These are phyloP conservation scores for Paraescarpia echinospica DNA, from an alignment of 1,140 invertebrate genomes.

Conservation along the genomic window DNA sequence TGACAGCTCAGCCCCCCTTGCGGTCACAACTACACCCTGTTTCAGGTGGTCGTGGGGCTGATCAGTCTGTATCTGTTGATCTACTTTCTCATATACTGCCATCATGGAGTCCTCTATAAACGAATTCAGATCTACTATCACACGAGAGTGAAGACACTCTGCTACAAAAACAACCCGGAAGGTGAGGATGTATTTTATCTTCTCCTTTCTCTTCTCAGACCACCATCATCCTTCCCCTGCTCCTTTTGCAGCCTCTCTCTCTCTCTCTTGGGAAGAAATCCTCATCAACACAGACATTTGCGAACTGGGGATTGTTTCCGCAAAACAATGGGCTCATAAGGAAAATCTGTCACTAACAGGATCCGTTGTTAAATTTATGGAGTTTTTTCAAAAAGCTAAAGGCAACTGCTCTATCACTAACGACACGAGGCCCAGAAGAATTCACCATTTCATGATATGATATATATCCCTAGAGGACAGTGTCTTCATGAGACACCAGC, in stretches of 20 bases:
- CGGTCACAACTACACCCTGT: background rate
- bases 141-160: background rate
- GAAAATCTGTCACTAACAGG: too few species aligned
- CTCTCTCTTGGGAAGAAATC: background rate
- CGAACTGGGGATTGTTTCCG: background rate
- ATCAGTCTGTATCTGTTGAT: background rate
- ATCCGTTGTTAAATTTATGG: too few species aligned
- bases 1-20: too few species aligned
- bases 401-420: too few species aligned
- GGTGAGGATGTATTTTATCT: background rate
- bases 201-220: background rate
- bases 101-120: background rate
- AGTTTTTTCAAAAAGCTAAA: too few species aligned
- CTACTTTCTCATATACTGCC: background rate
- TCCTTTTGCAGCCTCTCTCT: background rate
- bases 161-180: background rate
- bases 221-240: background rate
- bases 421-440: too few species aligned
- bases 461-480: too few species aligned
- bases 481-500: too few species aligned
- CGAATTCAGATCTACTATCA: background rate
- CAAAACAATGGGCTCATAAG: too few species aligned
- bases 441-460: too few species aligned
- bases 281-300: background rate
- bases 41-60: background rate